These are phyloP conservation scores for Numenius phaeopus DNA, from an alignment of 2,797 vertebrate species.

Conservation along the genomic window DNA sequence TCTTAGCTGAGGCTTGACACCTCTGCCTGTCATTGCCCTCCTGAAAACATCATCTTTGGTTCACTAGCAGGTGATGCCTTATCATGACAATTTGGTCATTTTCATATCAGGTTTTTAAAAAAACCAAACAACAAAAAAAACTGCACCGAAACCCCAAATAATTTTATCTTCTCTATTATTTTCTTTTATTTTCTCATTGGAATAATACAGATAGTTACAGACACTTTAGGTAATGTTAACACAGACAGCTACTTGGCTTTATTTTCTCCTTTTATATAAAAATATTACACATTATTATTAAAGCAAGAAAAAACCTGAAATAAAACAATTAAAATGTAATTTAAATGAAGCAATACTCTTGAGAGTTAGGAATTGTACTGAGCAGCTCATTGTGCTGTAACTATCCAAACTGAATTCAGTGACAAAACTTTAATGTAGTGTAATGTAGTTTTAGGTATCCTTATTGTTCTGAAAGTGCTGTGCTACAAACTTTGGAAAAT, in stretches of 20 bases:
- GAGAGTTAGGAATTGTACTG: not conserved
- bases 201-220: conserved; percentile 15
- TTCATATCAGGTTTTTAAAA: not conserved
- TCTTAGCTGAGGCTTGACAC: not conserved
- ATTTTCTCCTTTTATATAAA: not conserved
- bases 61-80: not conserved
- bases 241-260: not conserved
- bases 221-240: not conserved
- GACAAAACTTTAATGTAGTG: not conserved
- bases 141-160: not conserved
- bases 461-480: not conserved
- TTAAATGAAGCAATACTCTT: not conserved
- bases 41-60: not conserved
- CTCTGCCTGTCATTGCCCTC: not conserved
- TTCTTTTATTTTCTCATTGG: conserved; percentile 4
- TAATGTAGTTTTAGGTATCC: not conserved
- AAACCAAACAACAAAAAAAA: not conserved
- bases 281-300: not conserved
- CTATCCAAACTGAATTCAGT: not conserved
- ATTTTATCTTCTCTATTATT: not conserved
- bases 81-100: not conserved
- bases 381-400: not conserved
- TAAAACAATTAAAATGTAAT: not conserved
- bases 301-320: not conserved
- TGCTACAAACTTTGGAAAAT: not conserved